Evolutionary conservation across 2,888 invertebrate species (phyloP).

Genomic region (Lithophane socia): DNA sequence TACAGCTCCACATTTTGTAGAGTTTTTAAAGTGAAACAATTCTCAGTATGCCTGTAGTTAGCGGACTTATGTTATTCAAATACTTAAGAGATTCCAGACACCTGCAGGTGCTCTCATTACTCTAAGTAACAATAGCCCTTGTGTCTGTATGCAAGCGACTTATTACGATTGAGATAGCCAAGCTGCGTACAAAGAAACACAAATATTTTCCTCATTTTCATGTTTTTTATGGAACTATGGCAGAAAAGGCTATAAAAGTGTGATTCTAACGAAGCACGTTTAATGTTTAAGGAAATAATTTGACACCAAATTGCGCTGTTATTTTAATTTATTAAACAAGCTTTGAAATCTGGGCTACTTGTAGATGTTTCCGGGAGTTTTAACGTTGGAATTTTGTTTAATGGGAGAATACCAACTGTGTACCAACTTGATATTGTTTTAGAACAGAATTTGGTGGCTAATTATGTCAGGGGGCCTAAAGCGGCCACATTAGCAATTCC

Average conservation of each 20-base stretch:
- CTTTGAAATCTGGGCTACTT: conserved; percentile 24
- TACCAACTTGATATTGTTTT: neutral
- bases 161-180: conserved; percentile 7
- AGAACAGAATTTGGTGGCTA: neutral
- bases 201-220: conserved; percentile 31
- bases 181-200: conserved; percentile 1
- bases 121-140: conserved; percentile 4
- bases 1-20: conserved; percentile 8
- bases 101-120: conserved; percentile 18
- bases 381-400: conserved; percentile 2
- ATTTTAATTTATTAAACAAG: conserved; percentile 25
- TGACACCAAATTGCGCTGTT: conserved; percentile 41
- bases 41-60: neutral
- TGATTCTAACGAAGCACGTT: conserved; percentile 13
- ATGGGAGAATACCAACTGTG: no score
- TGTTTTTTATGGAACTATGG: neutral
- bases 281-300: conserved; percentile 35
- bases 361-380: conserved; percentile 15
- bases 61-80: conserved; percentile 31
- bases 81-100: conserved; percentile 17
- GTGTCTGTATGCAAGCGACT: neutral
- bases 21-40: conserved; percentile 23
- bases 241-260: neutral
- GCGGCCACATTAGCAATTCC: no score
- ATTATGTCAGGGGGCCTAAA: neutral